Percentiles rank a stretch among this genome's conserved stretches.
Evolutionary conservation across 2,113 vertebrate species (phyloP).

Genomic region (Thunnus thynnus): DNA sequence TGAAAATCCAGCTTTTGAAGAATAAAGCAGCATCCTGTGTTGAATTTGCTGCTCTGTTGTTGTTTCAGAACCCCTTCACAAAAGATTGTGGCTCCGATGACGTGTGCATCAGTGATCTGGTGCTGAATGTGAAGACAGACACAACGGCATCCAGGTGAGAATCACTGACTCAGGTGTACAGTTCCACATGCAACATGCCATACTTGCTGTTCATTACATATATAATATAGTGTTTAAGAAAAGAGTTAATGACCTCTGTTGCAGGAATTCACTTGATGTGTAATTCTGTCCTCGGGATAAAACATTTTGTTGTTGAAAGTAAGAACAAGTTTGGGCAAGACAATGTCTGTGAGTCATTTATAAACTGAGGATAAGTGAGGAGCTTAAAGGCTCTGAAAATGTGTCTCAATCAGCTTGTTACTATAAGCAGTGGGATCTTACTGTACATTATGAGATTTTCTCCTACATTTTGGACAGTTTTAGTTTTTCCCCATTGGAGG

Average conservation of each 20-base stretch:
- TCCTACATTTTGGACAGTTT: no score
- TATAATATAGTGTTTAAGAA: not conserved
- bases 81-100: constrained; percentile 94
- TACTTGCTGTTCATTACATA: not conserved
- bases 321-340: constrained; percentile 10
- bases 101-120: constrained; percentile 89
- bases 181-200: not conserved
- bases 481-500: no score
- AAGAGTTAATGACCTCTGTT: not conserved
- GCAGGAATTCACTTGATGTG: not conserved
- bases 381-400: not conserved
- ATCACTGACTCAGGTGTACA: not conserved
- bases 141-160: constrained; percentile 79
- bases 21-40: not conserved
- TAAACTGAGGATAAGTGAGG: not conserved
- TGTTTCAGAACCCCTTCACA: constrained; percentile 89
- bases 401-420: not conserved
- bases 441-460: no score
- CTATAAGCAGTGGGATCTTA: not conserved
- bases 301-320: not conserved
- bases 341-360: constrained; percentile 4
- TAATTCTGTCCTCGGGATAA: not conserved
- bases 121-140: constrained; percentile 84
- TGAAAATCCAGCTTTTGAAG: not conserved
- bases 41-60: not conserved